Conservation (phyloP, 2,888 invertebrate genomes). For the Calephelis perditalis region DNA sequence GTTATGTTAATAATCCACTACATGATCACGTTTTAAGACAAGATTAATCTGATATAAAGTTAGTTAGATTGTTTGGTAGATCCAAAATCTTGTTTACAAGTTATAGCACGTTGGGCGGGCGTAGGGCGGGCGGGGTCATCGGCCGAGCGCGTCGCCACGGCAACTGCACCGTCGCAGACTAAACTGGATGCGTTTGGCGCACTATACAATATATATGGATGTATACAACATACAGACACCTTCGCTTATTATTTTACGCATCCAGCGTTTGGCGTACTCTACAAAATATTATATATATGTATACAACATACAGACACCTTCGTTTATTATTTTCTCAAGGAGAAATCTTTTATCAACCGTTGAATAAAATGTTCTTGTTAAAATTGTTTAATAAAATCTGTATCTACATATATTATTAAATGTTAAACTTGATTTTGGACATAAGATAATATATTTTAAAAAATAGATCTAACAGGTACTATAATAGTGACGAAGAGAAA, state of each 20-base stretch:
- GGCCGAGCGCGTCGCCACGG: slow-evolving; percentile 31
- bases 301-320: no score
- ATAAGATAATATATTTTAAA: no score
- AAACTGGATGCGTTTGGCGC: slow-evolving; percentile 3
- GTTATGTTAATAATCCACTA: background rate
- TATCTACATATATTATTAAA: no score
- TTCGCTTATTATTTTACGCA: no score
- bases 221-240: no score
- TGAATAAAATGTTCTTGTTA: no score
- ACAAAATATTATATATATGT: background rate
- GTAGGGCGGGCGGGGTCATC: slow-evolving; percentile 38
- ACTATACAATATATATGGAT: background rate
- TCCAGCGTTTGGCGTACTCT: background rate
- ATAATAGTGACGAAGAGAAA: no score
- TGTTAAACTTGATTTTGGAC: no score
- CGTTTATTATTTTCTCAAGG: no score
- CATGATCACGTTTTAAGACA: background rate
- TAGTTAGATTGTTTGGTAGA: background rate
- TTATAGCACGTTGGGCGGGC: slow-evolving; percentile 35
- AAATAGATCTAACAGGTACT: no score
- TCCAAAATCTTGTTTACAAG: slow-evolving; percentile 2
- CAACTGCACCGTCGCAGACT: slow-evolving; percentile 25
- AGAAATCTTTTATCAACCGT: no score
- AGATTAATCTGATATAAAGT: slow-evolving; percentile 1
- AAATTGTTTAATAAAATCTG: no score